Evolutionary conservation across 2,888 invertebrate genomes (phyloP).

Genomic region (Xestobium rufovillosum): DNA sequence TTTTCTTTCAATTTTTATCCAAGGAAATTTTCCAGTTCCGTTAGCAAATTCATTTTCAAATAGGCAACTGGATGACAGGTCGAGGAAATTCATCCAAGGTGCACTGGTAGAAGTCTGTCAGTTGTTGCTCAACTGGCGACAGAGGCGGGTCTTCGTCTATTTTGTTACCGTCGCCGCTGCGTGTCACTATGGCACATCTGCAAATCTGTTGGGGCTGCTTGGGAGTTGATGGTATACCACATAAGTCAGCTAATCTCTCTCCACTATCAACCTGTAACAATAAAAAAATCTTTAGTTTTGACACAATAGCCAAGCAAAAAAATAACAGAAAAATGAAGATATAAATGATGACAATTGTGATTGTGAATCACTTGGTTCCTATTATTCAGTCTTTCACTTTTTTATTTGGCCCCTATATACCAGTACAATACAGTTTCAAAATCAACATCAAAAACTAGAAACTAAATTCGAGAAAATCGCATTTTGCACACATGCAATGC

Average conservation of each 20-base stretch:
- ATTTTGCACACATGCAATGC: too few species aligned
- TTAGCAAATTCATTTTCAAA: too few species aligned
- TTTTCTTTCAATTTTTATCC: too few species aligned
- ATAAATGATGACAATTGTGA: constrained; percentile 3
- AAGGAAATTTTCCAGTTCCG: too few species aligned
- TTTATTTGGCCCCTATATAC: too few species aligned
- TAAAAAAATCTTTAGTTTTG: constrained; percentile 24
- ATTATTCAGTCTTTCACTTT: constrained; percentile 2
- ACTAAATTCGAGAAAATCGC: too few species aligned
- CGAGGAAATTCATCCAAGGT: constrained; percentile 56
- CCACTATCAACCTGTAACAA: constrained; percentile 51
- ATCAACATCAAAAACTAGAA: too few species aligned
- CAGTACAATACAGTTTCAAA: too few species aligned
- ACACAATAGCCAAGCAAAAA: constrained; percentile 14
- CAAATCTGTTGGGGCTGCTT: constrained; percentile 43
- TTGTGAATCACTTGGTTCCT: constrained; percentile 1
- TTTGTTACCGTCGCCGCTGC: constrained; percentile 42
- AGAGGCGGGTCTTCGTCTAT: constrained; percentile 43
- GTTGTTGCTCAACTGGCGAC: constrained; percentile 53
- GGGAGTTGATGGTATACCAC: constrained; percentile 44
- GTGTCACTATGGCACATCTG: constrained; percentile 51
- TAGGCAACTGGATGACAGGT: constrained; percentile 59
- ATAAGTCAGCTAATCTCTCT: constrained; percentile 47
- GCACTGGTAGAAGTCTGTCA: constrained; percentile 61
- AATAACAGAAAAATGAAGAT: constrained; percentile 4